Conservation (phyloP, 30 jellyfish, hydroid and myxozoan genomes). For the Pelagia noctiluca region DNA sequence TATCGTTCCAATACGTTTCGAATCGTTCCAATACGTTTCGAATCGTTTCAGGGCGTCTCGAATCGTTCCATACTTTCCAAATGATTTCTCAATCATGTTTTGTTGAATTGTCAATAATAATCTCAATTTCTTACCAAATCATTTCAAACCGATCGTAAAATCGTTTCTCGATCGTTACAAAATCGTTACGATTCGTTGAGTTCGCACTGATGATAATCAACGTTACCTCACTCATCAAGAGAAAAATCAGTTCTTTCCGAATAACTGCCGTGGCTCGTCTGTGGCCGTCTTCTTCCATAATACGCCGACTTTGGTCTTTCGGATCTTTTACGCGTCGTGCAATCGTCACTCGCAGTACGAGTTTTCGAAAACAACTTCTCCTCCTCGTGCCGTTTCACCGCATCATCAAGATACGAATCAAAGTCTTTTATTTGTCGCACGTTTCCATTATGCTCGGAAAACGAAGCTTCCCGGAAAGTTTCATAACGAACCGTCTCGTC, state of each 20-base stretch:
- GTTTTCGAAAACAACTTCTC: constrained; percentile 27
- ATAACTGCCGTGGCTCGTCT: constrained; percentile 8
- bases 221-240: constrained; percentile 1
- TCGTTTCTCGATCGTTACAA: background rate
- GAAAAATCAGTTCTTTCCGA: constrained; percentile 6
- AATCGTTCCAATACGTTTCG: too few species aligned
- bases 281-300: constrained; percentile 43
- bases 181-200: background rate
- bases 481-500: background rate
- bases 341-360: background rate
- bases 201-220: background rate
- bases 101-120: too few species aligned
- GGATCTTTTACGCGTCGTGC: constrained; percentile 2
- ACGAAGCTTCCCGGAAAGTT: background rate
- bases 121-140: too few species aligned
- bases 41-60: too few species aligned
- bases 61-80: too few species aligned
- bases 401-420: constrained; percentile 47
- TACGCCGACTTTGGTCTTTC: constrained; percentile 32
- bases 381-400: constrained; percentile 37
- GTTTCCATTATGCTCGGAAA: background rate
- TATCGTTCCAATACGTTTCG: too few species aligned
- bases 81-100: too few species aligned
- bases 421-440: constrained; percentile 39
- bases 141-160: too few species aligned